Evolutionary conservation across 2,797 vertebrate species (phyloP).

Genomic region (Rhynchotus rufescens): DNA sequence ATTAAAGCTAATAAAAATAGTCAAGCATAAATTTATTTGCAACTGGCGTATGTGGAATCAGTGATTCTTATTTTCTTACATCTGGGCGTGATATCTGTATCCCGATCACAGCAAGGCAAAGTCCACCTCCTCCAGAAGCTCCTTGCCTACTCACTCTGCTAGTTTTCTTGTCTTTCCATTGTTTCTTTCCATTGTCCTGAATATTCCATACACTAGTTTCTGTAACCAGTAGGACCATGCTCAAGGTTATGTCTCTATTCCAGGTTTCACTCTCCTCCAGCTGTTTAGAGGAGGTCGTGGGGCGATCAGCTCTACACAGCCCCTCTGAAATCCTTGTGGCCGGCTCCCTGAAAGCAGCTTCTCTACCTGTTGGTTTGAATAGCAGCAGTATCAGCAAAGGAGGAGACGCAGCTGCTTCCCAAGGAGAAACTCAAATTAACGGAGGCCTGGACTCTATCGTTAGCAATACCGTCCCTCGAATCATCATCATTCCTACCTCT

Average conservation of each 20-base stretch:
- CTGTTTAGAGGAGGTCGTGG: slow-evolving; percentile 40
- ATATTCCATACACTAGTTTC: neutral
- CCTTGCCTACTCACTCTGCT: neutral
- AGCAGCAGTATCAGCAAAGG: slow-evolving; percentile 22
- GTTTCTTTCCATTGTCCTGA: neutral
- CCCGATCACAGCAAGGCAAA: neutral
- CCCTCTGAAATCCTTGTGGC: slow-evolving; percentile 67
- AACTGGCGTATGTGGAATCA: neutral
- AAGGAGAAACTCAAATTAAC: neutral
- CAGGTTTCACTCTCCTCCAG: slow-evolving; percentile 49
- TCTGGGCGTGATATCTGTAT: neutral
- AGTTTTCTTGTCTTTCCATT: neutral
- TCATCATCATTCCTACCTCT: slow-evolving; percentile 86
- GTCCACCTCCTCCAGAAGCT: neutral
- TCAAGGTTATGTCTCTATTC: neutral
- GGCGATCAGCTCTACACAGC: neutral
- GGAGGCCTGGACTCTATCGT: slow-evolving; percentile 27
- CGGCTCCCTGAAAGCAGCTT: slow-evolving; percentile 79
- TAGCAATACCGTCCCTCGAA: slow-evolving; percentile 77
- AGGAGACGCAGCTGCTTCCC: neutral
- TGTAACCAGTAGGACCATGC: neutral
- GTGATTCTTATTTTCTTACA: neutral
- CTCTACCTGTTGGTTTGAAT: slow-evolving; percentile 69
- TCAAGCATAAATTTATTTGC: no score
- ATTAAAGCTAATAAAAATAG: neutral